Conservation (phyloP, 1,140 invertebrate species). For the Hypothenemus hampei region DNA sequence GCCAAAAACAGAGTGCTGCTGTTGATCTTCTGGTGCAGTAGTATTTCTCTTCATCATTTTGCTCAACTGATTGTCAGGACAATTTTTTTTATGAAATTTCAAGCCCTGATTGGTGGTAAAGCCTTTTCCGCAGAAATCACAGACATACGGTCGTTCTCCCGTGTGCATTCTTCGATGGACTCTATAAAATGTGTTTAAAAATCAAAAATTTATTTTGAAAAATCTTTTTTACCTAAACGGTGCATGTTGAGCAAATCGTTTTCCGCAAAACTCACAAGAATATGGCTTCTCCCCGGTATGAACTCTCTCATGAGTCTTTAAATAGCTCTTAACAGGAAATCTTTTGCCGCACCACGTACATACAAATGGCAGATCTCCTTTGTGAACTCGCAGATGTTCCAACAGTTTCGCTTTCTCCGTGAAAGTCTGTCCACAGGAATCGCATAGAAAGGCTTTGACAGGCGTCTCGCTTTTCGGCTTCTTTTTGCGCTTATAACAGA, state of each 20-base stretch:
- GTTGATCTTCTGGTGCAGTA: too few species aligned
- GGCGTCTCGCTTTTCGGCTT: conserved; percentile 15
- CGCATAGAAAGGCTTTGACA: conserved; percentile 47
- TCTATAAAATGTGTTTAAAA: conserved; percentile 12
- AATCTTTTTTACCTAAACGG: conserved; percentile 38
- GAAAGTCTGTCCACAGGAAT: conserved; percentile 53
- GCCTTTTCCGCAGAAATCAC: conserved; percentile 40
- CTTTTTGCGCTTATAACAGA: conserved; percentile 22
- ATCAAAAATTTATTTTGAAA: conserved; percentile 36
- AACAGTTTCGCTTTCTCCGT: conserved; percentile 53
- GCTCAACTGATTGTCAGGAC: conserved; percentile 24
- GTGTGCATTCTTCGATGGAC: conserved; percentile 30
- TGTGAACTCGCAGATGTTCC: conserved; percentile 56
- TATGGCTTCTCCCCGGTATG: conserved; percentile 53
- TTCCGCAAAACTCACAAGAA: conserved; percentile 54
- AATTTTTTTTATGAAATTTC: conserved; percentile 31
- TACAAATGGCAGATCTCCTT: conserved; percentile 47
- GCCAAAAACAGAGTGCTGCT: too few species aligned
- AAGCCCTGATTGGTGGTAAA: conserved; percentile 34
- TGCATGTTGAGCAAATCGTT: conserved; percentile 49
- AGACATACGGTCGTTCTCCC: conserved; percentile 41
- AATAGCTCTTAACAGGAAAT: conserved; percentile 50
- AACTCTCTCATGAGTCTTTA: conserved; percentile 51
- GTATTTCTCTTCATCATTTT: conserved; percentile 23
- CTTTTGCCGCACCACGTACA: conserved; percentile 50